These are phyloP conservation scores for Whitmania pigra DNA, from an alignment of 1,140 invertebrate genomes.

Conservation along the genomic window DNA sequence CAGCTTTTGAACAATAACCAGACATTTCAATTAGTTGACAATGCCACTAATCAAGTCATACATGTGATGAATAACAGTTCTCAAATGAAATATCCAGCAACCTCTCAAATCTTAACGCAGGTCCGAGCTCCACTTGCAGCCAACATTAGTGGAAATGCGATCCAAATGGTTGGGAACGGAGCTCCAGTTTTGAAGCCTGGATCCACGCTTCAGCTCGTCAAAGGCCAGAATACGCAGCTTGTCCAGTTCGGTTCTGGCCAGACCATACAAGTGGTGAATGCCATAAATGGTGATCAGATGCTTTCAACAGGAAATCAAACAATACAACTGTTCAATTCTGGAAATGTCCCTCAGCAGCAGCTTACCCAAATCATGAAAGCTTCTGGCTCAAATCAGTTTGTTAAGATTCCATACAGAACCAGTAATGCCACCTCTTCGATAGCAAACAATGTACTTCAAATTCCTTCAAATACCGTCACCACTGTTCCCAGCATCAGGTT, in stretches of 20 bases:
- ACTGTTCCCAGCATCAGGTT: too few species aligned
- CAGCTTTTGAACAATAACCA: too few species aligned
- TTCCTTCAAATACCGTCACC: too few species aligned
- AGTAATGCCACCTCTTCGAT: too few species aligned
- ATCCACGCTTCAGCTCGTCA: conserved; percentile 24
- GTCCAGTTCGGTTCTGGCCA: conserved; percentile 15
- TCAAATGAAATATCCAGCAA: too few species aligned
- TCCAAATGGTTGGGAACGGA: neutral
- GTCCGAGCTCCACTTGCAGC: neutral
- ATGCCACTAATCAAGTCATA: too few species aligned
- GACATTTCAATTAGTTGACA: too few species aligned
- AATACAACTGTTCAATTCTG: conserved; percentile 23
- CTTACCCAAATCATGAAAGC: conserved; percentile 21
- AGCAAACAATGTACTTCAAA: too few species aligned
- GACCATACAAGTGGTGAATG: conserved; percentile 24
- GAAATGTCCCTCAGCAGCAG: conserved; percentile 11
- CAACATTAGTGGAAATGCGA: neutral
- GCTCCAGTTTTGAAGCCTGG: conserved; percentile 23
- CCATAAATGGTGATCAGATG: conserved; percentile 1
- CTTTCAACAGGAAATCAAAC: conserved; percentile 25
- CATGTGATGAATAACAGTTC: too few species aligned
- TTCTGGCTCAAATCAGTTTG: conserved; percentile 17
- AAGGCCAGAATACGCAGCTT: conserved; percentile 25
- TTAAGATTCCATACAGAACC: neutral
- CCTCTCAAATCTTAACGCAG: neutral